These are phyloP conservation scores for Alectoris magna DNA, from an alignment of 2,797 vertebrate species.

Conservation along the genomic window DNA sequence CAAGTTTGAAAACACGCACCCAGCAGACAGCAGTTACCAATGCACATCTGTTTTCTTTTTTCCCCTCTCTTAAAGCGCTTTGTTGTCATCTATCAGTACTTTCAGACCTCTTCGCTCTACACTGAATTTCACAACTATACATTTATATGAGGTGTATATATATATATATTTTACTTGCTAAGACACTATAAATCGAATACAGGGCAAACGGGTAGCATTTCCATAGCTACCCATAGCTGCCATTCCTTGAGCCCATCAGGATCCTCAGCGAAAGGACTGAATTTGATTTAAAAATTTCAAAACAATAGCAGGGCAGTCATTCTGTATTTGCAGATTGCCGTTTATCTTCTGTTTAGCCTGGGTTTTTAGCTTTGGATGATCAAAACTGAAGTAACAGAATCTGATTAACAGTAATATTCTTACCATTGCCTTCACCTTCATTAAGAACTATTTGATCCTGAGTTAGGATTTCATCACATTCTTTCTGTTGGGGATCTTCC, in stretches of 20 bases:
- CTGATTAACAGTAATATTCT: conserved; percentile 7
- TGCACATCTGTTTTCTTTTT: not conserved
- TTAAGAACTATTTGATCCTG: conserved; percentile 8
- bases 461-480: not conserved
- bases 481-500: conserved; percentile 36
- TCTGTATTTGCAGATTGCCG: not conserved
- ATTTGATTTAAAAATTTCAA: too few relatives aligned
- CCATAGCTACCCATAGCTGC: too few relatives aligned
- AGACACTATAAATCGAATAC: too few relatives aligned
- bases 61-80: not conserved
- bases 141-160: too few relatives aligned
- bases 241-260: too few relatives aligned
- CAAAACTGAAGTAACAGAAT: not conserved
- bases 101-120: not conserved
- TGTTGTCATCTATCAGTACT: not conserved
- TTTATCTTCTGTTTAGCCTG: not conserved
- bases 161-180: too few relatives aligned
- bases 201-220: too few relatives aligned
- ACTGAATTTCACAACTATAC: not conserved
- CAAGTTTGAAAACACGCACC: not conserved
- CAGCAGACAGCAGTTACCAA: not conserved
- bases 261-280: too few relatives aligned
- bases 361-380: not conserved
- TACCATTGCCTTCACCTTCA: conserved; percentile 68
- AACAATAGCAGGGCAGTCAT: not conserved